Conservation (phyloP, 1,140 invertebrate genomes). For the Drosophila prosaltans region DNA sequence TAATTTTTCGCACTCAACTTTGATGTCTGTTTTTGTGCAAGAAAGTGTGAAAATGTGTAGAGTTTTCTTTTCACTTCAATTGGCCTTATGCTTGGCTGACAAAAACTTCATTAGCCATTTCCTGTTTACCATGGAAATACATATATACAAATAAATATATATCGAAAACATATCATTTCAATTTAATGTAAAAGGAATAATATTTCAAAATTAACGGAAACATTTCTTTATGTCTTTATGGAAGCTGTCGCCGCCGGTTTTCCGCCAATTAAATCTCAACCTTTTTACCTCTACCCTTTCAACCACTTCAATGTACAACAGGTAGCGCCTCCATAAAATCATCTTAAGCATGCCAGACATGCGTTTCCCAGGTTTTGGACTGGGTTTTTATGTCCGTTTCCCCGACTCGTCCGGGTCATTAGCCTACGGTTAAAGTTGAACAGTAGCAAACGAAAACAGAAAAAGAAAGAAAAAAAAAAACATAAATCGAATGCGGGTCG, state of each 20-base stretch:
- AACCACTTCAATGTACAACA: slow-evolving; percentile 9
- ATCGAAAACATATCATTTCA: neutral
- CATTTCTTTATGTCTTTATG: neutral
- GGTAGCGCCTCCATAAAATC: slow-evolving; percentile 21
- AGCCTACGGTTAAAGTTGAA: slow-evolving; percentile 9
- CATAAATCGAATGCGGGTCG: slow-evolving; percentile 20
- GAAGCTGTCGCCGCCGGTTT: slow-evolving; percentile 12
- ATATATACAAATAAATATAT: slow-evolving; percentile 2
- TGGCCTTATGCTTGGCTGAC: slow-evolving; percentile 32
- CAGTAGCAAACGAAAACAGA: slow-evolving; percentile 6
- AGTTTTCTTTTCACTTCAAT: slow-evolving; percentile 53
- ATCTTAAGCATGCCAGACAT: slow-evolving; percentile 18
- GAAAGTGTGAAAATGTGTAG: slow-evolving; percentile 52
- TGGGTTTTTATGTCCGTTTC: neutral
- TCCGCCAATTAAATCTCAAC: slow-evolving; percentile 19
- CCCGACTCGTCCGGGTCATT: slow-evolving; percentile 3
- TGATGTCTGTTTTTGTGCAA: slow-evolving; percentile 61
- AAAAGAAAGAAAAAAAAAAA: neutral
- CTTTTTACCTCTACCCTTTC: slow-evolving; percentile 2
- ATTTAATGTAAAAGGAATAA: neutral
- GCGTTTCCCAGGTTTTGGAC: neutral
- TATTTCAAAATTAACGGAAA: neutral
- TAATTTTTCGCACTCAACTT: slow-evolving; percentile 61
- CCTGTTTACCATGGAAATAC: slow-evolving; percentile 40
- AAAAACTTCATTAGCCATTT: slow-evolving; percentile 50